Base-by-base conservation (phyloP, 2,113 vertebrate genomes). In the Ctenodactylus gundi region DNA sequence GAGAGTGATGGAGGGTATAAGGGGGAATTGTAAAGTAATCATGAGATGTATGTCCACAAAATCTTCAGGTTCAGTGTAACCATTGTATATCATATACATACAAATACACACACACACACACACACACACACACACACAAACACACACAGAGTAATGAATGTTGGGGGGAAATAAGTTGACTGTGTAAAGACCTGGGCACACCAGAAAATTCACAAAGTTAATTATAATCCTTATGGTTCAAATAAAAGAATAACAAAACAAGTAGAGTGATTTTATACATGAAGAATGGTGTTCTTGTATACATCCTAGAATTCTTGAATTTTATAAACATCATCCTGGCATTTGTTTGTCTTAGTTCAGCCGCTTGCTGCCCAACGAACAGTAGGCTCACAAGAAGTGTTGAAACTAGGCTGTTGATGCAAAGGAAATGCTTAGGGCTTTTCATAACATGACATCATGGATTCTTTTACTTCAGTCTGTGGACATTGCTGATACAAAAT, bases 201-300 rank as follows among this genome's bases (percentile, higher is more conserved):
- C 34, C 44, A 72, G 46, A 58, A 92, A 82, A 25, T 70, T 93
- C 49, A 87, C 36, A 53, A 75, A 89, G 36, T 90, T 53, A 76
- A 4, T 88, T 84, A 36, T 73, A 84, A 46, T 90, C 88, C 75
- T 60, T 83, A 67, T 60, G 70, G 10, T 90, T 84, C 70, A 92
- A 65, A 85, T 83, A 17, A 83, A 89, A 93, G 55, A 85, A 78
- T 67, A 92, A 73, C 64, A 93, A n/a, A 88, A 68, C 46, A 93
- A 72, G 36, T 27, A 44, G 64, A 90, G 53, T 44, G 39, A 46
- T 58, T 95, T 85, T 80, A 67, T 94, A 60, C 31, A 21, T 49
- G n/a, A 88, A 88, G 88, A 84, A 41, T 82, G 25, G 44, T 85
- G 21, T 92, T 94, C 2, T 67, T 93, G 55, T 53, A 34, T 36